Conservation (phyloP, 1,140 invertebrate species). For the Sipha flava region DNA sequence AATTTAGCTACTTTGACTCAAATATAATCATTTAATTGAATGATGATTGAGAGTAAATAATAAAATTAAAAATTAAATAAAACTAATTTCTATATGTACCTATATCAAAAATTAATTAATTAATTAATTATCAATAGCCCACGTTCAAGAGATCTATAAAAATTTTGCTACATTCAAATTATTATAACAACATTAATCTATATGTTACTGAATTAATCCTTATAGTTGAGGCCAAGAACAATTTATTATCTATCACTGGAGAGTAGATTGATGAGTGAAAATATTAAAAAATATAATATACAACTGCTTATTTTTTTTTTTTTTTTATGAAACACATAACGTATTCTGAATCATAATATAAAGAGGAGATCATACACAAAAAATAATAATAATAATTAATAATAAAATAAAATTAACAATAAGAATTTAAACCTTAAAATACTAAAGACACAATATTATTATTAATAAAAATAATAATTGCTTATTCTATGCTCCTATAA, state of each 20-base stretch:
- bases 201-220: background rate
- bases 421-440: background rate
- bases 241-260: background rate
- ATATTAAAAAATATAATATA: background rate
- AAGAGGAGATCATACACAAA: slow-evolving; percentile 4
- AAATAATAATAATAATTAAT: background rate
- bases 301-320: no score
- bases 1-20: background rate
- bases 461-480: background rate
- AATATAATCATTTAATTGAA: background rate
- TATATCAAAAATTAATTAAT: no score
- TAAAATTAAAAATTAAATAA: background rate
- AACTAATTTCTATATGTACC: background rate
- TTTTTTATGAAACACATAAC: background rate
- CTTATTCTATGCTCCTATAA: background rate
- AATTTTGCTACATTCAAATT: background rate
- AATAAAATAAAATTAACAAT: slow-evolving; percentile 4
- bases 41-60: background rate
- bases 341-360: background rate
- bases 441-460: background rate
- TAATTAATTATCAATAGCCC: background rate
- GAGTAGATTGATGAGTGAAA: background rate
- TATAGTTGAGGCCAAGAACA: no score
- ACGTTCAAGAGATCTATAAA: slow-evolving; percentile 21
- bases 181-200: background rate